phyloP scores from a whole-genome alignment of 2,888 invertebrate species.

The Xestia c-nigrum region DNA sequence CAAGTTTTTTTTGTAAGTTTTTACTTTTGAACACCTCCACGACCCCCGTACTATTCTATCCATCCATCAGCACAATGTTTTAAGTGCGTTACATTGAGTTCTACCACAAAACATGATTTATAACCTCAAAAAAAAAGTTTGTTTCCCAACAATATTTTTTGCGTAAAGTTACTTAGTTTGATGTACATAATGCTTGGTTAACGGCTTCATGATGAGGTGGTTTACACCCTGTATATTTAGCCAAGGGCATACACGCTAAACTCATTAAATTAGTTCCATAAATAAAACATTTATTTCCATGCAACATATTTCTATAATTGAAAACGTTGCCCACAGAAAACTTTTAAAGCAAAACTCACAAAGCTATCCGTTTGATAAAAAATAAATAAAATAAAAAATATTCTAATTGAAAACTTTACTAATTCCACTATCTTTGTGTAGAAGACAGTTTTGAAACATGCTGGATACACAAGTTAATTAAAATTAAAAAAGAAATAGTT shows the following conservation, averaged over 20 bases:
- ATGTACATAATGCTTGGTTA: too few relatives aligned
- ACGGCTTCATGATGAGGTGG: too few relatives aligned
- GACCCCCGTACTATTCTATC: too few relatives aligned
- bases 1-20: too few relatives aligned
- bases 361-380: slow-evolving; percentile 24
- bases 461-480: background rate
- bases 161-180: too few relatives aligned
- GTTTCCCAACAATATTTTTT: too few relatives aligned
- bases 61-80: too few relatives aligned
- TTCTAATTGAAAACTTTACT: slow-evolving; percentile 7
- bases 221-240: too few relatives aligned
- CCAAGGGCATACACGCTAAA: background rate
- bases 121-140: too few relatives aligned
- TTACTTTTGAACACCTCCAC: too few relatives aligned
- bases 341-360: background rate
- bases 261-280: background rate
- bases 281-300: background rate
- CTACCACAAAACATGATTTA: too few relatives aligned
- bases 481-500: background rate
- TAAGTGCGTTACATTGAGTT: too few relatives aligned
- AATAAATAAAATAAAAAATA: background rate
- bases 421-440: slow-evolving; percentile 29
- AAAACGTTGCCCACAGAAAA: background rate
- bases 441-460: slow-evolving; percentile 1
- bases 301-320: background rate